Base-by-base conservation (phyloP, 2,113 vertebrate genomes). In the Budorcas taxicolor region DNA sequence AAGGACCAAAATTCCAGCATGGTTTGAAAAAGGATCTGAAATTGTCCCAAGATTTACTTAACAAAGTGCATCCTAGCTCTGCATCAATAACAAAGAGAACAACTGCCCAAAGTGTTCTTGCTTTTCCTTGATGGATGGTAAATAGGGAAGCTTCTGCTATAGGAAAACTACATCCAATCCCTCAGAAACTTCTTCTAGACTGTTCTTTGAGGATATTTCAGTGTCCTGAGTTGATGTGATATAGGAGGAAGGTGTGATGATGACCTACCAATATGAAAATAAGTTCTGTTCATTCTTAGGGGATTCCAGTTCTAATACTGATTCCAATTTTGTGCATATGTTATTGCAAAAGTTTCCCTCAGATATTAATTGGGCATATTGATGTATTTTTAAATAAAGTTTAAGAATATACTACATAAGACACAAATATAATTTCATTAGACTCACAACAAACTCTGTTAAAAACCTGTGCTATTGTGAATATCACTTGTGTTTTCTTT, bases 1-100 rank as follows among this genome's bases (percentile, higher is more conserved):
- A 93, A 50, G 36, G 25, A 97, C 43, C 7, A 97, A 93, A 92
- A 84, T 82, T 76, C 74, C 84, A 96, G 58, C 36, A 71, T 92
- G 87, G 78, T 97, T 93, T 83, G 62, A 94, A 85, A 92, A 87
- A 36, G 43, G 25, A 94, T 90, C n/a, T 90, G 36, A 97, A 92
- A 96, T 86, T 64, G 52, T 43, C 43, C 76, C 62, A 76, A 89
- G 80, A 58, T 86, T 92, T 96, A 78, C 43, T 92, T 78, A 95
- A 52, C 40, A 82, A 86, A 96, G 36, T 67, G 5, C 12, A 87
- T 60, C n/a, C 27, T 91, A 85, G 23, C 36, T 94, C 36, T 89
- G 31, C 29, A 87, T 67, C 55, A 97, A 95, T 0, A 76, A 57
- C 52, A 94, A 95, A 91, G 81, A 92, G 43, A 91, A 78, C 53